Evolutionary conservation across 2,888 invertebrate species (phyloP).

Genomic region (Alsophila aescularia): DNA sequence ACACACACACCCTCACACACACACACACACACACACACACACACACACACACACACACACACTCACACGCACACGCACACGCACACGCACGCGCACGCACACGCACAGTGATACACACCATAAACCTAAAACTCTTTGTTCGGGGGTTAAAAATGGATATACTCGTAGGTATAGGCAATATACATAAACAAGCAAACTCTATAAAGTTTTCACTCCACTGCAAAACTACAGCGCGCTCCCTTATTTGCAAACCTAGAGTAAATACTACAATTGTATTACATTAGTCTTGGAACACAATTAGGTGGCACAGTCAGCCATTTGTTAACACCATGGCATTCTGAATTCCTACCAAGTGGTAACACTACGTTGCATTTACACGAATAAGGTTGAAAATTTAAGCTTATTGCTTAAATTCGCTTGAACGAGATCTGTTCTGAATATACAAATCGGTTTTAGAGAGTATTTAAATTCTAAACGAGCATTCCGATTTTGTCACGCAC

Average conservation of each 20-base stretch:
- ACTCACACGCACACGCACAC: no score
- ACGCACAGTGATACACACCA: no score
- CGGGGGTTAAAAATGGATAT: no score
- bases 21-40: no score
- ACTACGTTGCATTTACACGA: conserved; percentile 24
- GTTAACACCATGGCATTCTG: conserved; percentile 36
- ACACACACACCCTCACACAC: no score
- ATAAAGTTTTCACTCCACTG: no score
- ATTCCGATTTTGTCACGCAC: not conserved
- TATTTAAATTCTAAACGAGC: conserved; percentile 1
- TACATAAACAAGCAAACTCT: no score
- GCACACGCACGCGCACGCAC: no score
- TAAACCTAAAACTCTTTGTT: no score
- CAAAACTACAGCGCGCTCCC: not conserved
- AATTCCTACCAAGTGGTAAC: conserved; percentile 43
- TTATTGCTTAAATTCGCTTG: conserved; percentile 3
- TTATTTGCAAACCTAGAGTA: conserved; percentile 31
- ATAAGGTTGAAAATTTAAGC: conserved; percentile 27
- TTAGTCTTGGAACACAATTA: conserved; percentile 38
- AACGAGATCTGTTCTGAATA: conserved; percentile 16
- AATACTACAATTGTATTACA: conserved; percentile 40
- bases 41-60: no score
- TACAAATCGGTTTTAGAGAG: conserved; percentile 3
- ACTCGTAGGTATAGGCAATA: no score
- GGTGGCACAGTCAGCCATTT: conserved; percentile 37